Evolutionary conservation across 2,888 invertebrate genomes (phyloP), one percentile per base, ranked within the genome.

Genomic region (Arenicola marina): DNA sequence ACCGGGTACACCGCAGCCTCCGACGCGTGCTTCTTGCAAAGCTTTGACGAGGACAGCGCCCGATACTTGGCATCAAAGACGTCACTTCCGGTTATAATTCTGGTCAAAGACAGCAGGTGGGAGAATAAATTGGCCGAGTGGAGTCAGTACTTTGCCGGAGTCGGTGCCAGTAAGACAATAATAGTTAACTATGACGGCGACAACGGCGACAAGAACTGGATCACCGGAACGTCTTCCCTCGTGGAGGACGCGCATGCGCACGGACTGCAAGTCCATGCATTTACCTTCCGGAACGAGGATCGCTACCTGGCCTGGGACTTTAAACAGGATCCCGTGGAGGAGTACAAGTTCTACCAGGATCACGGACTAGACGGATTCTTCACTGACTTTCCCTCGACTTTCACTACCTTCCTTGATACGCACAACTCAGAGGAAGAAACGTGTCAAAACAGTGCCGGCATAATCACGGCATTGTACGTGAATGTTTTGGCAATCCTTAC

Each of bases 291-390:
- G 21, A 60, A 60, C 33, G 61, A 60, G 32, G 51, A 65, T 48
- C 38, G 28, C 4, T 59, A 65, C 51, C 44, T 68, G 31, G 55
- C 66, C 1, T 66, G 63, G 63, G 59, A 66, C 46, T 64, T 56
- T 51, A 38, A 29, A 18, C 64, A 65, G 54, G 66, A 68, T 61
- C 58, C 66, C 1, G 46, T 55, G 26, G 24, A 38, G 3, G 68
- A 68, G 34, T 56, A 60, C 43, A n/a, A 55, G 4, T 21, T 63
- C 1, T 29, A 43, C 4, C 21, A 65, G 28, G 11, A n/a, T 7
- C 7, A 7, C 18, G 59, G 57, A 24, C 46, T 73, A 7, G 70
- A 73, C 58, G 73, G 70, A 1, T 54, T 61, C 51, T 69, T 73
- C 31, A 68, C 67, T 11, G 73, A 73, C 56, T 73, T 69, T 54